Conservation (phyloP, 2,113 vertebrate species). For the Nothoprocta pentlandii region DNA sequence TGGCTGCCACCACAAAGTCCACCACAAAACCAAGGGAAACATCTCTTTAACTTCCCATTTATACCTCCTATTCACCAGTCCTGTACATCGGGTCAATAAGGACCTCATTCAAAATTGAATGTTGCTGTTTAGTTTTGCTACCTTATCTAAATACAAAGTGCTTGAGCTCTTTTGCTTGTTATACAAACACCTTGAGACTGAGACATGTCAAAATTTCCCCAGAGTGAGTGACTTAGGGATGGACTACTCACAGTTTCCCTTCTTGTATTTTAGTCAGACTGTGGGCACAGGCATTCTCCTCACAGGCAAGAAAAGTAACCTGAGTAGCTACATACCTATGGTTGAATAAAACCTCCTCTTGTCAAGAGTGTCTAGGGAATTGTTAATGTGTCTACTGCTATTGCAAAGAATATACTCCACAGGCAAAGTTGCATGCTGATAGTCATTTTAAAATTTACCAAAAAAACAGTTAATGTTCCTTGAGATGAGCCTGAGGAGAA, state of each 20-base stretch:
- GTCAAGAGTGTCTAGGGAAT: background rate
- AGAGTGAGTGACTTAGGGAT: background rate
- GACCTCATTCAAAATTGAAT: background rate
- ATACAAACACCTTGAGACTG: background rate
- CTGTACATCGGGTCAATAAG: background rate
- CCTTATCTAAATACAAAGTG: background rate
- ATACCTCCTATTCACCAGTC: background rate
- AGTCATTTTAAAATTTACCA: background rate
- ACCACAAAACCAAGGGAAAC: background rate
- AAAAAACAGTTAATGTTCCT: background rate
- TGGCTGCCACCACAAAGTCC: background rate
- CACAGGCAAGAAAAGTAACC: accelerated
- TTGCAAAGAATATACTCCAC: background rate
- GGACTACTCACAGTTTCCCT: background rate
- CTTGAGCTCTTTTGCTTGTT: background rate
- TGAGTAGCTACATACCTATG: accelerated
- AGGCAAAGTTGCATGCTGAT: background rate
- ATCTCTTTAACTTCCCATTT: background rate
- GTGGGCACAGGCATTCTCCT: no score
- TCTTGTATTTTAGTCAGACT: background rate
- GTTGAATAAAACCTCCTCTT: background rate
- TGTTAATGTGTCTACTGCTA: background rate
- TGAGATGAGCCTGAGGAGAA: background rate
- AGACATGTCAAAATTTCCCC: background rate
- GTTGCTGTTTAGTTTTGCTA: background rate